Conservation (phyloP, 2,113 vertebrate genomes). For the Podilymbus podiceps region DNA sequence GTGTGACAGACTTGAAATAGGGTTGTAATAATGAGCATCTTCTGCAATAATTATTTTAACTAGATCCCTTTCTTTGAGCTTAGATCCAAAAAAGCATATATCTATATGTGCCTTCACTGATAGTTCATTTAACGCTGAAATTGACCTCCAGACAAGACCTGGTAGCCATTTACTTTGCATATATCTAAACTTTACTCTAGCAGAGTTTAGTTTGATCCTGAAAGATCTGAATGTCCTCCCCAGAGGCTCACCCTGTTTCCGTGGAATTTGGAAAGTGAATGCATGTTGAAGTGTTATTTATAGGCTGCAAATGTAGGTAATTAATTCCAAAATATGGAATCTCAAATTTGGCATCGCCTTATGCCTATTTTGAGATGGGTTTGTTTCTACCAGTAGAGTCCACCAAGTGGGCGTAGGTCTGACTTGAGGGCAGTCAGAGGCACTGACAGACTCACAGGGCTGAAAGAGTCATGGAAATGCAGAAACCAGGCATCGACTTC, state of each 20-base stretch:
- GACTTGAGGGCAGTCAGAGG: neutral
- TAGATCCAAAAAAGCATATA: neutral
- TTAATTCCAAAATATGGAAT: neutral
- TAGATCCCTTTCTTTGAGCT: neutral
- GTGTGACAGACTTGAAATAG: neutral
- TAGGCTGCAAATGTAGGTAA: neutral
- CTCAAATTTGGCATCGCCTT: neutral
- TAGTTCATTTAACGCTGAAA: neutral
- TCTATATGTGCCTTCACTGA: neutral
- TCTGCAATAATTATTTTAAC: neutral
- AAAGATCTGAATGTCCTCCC: neutral
- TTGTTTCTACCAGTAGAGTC: neutral
- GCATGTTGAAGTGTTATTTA: neutral
- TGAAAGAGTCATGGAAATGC: neutral
- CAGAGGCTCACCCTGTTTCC: neutral
- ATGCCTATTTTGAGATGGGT: neutral
- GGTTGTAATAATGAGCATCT: neutral
- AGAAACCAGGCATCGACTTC: neutral
- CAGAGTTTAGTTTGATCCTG: neutral
- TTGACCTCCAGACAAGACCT: neutral
- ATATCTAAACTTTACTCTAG: neutral
- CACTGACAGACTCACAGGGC: neutral
- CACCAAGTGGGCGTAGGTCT: neutral
- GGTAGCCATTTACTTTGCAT: neutral
- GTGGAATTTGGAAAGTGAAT: neutral